Base-by-base conservation (phyloP, 2,797 vertebrate species). In the Betta splendens region DNA sequence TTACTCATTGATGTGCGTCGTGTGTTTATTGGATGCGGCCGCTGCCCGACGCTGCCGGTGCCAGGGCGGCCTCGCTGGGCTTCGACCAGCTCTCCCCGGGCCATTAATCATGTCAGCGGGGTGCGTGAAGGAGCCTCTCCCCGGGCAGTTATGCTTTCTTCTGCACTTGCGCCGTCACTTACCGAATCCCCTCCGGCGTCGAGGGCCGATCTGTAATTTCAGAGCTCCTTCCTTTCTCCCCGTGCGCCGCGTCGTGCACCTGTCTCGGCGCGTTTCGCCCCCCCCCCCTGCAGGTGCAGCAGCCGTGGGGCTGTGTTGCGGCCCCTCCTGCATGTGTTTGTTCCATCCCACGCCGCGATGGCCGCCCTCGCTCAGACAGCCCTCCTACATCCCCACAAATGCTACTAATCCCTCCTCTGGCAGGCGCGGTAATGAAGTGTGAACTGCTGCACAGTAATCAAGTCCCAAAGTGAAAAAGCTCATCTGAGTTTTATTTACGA, bases 61-160 rank as follows among this genome's bases (percentile, higher is more conserved):
- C 69, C 69, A 77, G 43, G n/a, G 61, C 67, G 16, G 50, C 68
- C 31, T 15, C 79, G 64, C 26, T 55, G 15, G 11, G 39, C 37
- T 49, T 22, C 55, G 48, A 67, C 64, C 74, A 79, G 69, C 70
- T 69, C 72, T 37, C 55, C 45, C 35, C 5, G 7, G 20, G 39
- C 38, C 69, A 72, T 90, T 52, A 63, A 48, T 89, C 85, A 87
- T 75, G 65, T 87, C 85, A 51, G 25, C 75, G 29, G 43, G 42
- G 36, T 7, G 44, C 55, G 32, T 38, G 32, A 26, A 20, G 9
- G 21, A 39, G 17, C 25, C 33, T 37, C 49, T 58, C 45, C 15
- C 7, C 0, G 0, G 37, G 32, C 18, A 16, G 55, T 7, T 35
- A 3, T 2, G n/a, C 49, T 70, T 72, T 68, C 60, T 9, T 17